phyloP scores from a whole-genome alignment of 2,113 vertebrate genomes.

The Patagioenas fasciata region DNA sequence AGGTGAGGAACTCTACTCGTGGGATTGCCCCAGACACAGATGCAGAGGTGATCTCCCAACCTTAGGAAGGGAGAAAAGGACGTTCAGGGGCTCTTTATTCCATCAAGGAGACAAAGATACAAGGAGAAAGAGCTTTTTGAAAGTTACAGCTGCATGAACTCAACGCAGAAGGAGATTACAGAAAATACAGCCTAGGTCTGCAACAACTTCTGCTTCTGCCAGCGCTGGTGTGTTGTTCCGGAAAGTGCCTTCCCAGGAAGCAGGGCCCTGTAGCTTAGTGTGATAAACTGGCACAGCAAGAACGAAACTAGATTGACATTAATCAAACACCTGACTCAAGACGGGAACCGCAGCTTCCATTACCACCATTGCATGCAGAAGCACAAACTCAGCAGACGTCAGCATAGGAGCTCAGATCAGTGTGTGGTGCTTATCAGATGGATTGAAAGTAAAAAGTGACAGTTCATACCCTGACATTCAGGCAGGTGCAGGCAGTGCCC shows the following conservation, averaged over 20 bases:
- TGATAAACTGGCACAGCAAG: background rate
- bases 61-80: background rate
- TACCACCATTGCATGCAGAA: background rate
- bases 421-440: background rate
- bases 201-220: background rate
- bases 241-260: background rate
- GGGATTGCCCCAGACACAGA: background rate
- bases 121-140: background rate
- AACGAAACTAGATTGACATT: background rate
- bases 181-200: background rate
- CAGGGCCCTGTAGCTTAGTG: background rate
- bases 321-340: background rate
- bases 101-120: background rate
- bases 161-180: accelerated
- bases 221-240: accelerated
- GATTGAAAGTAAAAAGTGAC: background rate
- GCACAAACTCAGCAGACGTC: background rate
- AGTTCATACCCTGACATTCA: background rate
- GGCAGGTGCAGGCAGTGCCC: background rate
- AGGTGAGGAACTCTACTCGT: background rate
- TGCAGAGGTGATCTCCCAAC: background rate
- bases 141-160: background rate
- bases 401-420: background rate
- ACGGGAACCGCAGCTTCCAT: background rate
- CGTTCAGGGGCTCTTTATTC: background rate